phyloP scores from a whole-genome alignment of 2,113 vertebrate genomes.

The Charina bottae region DNA sequence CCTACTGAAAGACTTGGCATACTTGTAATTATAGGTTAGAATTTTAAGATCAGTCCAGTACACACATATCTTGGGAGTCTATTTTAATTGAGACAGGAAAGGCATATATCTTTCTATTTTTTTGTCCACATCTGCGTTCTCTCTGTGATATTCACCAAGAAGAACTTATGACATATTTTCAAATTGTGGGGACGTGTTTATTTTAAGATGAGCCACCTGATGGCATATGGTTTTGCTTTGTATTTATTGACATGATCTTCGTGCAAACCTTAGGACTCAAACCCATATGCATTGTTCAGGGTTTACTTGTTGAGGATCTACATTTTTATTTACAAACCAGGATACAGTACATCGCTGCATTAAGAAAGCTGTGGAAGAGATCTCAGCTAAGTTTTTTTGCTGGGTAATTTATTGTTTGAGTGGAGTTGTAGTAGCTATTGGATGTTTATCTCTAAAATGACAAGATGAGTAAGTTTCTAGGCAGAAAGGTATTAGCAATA shows the following conservation, averaged over 20 bases:
- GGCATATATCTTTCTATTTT: constrained; percentile 56
- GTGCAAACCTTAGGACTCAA: neutral
- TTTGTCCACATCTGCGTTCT: constrained; percentile 40
- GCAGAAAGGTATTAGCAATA: neutral
- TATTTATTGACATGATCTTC: neutral
- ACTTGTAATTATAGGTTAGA: constrained; percentile 61
- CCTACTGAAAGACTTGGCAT: constrained; percentile 52
- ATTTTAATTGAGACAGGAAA: constrained; percentile 55
- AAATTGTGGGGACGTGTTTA: constrained; percentile 20
- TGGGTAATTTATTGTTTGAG: neutral
- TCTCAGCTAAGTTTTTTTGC: neutral
- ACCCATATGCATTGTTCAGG: neutral
- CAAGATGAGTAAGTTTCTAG: neutral
- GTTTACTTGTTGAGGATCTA: neutral
- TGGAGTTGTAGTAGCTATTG: neutral
- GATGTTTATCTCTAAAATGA: neutral
- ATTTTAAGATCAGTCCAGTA: constrained; percentile 57
- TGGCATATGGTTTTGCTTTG: constrained; percentile 8
- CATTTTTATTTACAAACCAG: neutral
- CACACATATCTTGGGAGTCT: constrained; percentile 51
- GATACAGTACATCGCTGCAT: neutral
- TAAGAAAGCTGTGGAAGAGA: neutral
- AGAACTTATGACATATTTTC: constrained; percentile 18
- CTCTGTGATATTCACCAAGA: constrained; percentile 48
- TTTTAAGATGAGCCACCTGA: neutral